A percentile compares a stretch with the other conserved stretches of the same genome.
Conservation (phyloP, 2,797 vertebrate species). For the Nannoperca obscura region DNA sequence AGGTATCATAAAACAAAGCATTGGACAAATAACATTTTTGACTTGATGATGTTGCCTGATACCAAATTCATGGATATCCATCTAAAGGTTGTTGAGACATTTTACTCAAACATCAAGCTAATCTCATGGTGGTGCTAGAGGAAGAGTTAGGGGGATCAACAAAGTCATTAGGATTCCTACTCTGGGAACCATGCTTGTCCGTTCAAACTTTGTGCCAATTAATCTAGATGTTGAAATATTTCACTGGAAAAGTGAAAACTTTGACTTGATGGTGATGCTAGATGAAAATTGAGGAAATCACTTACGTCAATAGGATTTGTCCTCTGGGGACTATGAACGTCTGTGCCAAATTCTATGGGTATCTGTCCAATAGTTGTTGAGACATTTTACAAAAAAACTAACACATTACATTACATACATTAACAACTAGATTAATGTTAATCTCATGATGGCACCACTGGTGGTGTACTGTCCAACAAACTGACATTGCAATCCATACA, state of each 20-base stretch:
- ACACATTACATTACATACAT: background rate
- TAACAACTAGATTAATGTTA: background rate
- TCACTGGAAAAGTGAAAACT: background rate
- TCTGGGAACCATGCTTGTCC: background rate
- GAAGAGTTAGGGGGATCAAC: background rate
- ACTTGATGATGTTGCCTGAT: background rate
- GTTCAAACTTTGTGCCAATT: background rate
- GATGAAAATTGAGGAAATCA: background rate
- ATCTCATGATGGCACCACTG: background rate
- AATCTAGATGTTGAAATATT: background rate
- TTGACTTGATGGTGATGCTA: background rate
- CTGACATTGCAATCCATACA: background rate
- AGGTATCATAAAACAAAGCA: no score
- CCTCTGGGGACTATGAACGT: background rate
- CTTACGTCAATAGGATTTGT: no score
- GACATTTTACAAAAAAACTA: background rate
- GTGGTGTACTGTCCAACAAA: background rate
- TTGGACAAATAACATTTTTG: no score
- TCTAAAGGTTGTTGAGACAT: background rate
- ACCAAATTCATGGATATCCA: background rate
- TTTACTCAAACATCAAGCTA: background rate
- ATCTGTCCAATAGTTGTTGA: background rate
- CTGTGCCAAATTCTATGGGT: background rate
- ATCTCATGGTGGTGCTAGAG: background rate
- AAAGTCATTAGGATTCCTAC: background rate